A percentile compares a stretch with the other conserved stretches of the same genome.
phyloP scores from a whole-genome alignment of 2,113 vertebrate genomes.

The Oreochromis tanganicae region DNA sequence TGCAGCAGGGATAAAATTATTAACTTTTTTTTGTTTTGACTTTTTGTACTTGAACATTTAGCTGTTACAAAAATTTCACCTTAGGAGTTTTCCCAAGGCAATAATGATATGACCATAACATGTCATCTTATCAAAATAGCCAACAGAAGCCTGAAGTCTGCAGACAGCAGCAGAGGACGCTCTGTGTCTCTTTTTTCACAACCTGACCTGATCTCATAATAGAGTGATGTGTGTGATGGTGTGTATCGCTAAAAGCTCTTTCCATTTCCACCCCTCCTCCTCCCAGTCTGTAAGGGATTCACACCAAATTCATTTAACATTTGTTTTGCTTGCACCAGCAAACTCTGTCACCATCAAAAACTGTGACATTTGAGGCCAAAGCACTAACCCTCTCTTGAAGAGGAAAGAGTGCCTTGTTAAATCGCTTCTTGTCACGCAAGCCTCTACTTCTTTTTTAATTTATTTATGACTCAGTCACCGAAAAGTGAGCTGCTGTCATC shows the following conservation, averaged over 20 bases:
- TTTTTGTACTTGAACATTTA: neutral
- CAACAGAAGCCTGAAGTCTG: neutral
- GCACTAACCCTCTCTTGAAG: neutral
- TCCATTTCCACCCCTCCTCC: neutral
- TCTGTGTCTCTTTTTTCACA: conserved; percentile 16
- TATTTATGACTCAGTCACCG: conserved; percentile 40
- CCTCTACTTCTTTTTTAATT: conserved; percentile 31
- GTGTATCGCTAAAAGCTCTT: conserved; percentile 22
- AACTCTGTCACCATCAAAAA: conserved; percentile 48
- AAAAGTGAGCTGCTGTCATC: conserved; percentile 9
- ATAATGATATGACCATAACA: neutral
- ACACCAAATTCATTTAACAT: conserved; percentile 53
- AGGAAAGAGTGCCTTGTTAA: conserved; percentile 43
- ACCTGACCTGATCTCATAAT: conserved; percentile 5
- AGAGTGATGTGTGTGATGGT: neutral
- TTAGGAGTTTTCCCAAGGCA: neutral
- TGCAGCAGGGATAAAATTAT: neutral
- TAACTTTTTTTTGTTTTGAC: neutral
- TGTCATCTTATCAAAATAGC: neutral
- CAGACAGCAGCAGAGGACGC: conserved; percentile 54
- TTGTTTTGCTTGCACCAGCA: conserved; percentile 47
- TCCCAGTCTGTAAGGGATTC: conserved; percentile 4
- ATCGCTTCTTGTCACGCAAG: conserved; percentile 65
- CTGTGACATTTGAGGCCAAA: conserved; percentile 46
- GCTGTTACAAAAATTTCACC: neutral